A percentile compares a stretch with the other conserved stretches of the same genome.
Evolutionary conservation across 2,797 vertebrate genomes (phyloP).

Genomic region (Brachyrhaphis roseni): DNA sequence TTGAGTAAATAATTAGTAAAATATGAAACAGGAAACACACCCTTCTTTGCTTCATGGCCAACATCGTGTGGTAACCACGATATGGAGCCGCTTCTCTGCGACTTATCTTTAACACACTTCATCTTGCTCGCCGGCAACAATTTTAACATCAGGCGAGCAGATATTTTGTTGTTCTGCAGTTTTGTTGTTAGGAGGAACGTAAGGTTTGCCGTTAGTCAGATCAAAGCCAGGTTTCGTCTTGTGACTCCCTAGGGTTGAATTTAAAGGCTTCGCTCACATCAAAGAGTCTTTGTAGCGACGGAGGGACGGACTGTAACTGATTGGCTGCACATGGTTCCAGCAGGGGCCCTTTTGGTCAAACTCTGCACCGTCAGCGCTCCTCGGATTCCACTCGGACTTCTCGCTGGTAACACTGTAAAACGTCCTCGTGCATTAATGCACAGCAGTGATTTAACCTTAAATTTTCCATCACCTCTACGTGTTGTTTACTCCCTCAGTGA

Average conservation of each 20-base stretch:
- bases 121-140: background rate
- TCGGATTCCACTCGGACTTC: conserved; percentile 32
- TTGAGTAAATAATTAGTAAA: background rate
- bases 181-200: conserved; percentile 37
- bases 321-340: conserved; percentile 76
- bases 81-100: no score
- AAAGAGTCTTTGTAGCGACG: conserved; percentile 76
- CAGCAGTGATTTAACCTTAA: background rate
- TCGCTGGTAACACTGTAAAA: conserved; percentile 20
- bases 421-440: background rate
- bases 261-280: conserved; percentile 74
- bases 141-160: conserved; percentile 17
- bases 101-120: background rate
- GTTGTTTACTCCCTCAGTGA: conserved; percentile 15
- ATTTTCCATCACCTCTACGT: background rate
- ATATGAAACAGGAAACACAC: background rate
- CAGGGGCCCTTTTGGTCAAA: conserved; percentile 47
- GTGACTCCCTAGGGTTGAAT: conserved; percentile 70
- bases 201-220: conserved; percentile 63
- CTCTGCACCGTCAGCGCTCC: conserved; percentile 39
- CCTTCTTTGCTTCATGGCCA: no score
- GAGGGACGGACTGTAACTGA: conserved; percentile 74
- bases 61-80: background rate
- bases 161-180: conserved; percentile 37
- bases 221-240: conserved; percentile 66